Percentiles rank a stretch among this genome's conserved stretches.
phyloP scores from a whole-genome alignment of 2,113 vertebrate genomes.

The Corythaixoides concolor region DNA sequence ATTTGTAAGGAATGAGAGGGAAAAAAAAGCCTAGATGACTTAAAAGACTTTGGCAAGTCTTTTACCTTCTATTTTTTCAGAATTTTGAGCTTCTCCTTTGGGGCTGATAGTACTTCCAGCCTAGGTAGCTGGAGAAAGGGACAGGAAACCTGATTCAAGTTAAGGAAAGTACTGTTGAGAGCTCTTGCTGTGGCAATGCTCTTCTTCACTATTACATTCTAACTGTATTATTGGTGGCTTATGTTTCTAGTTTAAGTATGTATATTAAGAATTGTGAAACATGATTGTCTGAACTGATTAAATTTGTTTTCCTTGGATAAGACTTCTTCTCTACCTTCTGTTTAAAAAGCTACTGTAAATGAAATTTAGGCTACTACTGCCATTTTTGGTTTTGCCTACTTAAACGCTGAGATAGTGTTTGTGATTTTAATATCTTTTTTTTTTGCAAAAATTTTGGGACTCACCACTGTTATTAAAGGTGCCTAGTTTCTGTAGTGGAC shows the following conservation, averaged over 20 bases:
- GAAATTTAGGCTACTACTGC: background rate
- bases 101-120: background rate
- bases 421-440: background rate
- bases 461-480: background rate
- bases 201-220: background rate
- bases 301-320: background rate
- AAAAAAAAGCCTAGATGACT: background rate
- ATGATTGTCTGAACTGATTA: background rate
- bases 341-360: background rate
- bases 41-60: background rate
- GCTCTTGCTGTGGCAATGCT: background rate
- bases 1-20: background rate
- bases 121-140: background rate
- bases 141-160: background rate
- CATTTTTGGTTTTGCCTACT: background rate
- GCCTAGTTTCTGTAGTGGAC: background rate
- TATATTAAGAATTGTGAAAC: background rate
- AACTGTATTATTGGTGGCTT: background rate
- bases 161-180: background rate
- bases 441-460: background rate
- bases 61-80: background rate
- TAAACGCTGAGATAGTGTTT: background rate
- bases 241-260: background rate
- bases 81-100: background rate
- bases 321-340: background rate